A percentile compares a stretch with the other conserved stretches of the same genome.
phyloP scores from a whole-genome alignment of 2,797 vertebrate genomes.

The Pangasius sanitwongsei region DNA sequence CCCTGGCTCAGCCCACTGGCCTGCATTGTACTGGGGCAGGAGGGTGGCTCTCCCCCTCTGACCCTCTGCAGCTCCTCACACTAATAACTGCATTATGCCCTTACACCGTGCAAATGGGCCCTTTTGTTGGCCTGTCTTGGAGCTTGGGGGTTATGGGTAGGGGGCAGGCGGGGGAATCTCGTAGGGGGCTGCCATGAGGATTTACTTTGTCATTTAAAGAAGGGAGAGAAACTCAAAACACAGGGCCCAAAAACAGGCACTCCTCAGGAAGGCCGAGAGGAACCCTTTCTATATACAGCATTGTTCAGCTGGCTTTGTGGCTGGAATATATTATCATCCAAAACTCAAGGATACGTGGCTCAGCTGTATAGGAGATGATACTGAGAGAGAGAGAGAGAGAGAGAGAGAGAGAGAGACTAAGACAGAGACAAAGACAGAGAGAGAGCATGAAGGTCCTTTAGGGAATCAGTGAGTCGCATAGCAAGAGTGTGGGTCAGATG shows the following conservation, averaged over 20 bases:
- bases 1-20: slow-evolving; percentile 54
- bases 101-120: slow-evolving; percentile 65
- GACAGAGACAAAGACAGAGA: slow-evolving; percentile 10
- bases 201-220: slow-evolving; percentile 66
- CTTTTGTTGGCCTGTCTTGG: slow-evolving; percentile 62
- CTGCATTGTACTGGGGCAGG: slow-evolving; percentile 56
- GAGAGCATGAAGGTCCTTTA: slow-evolving; percentile 23
- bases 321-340: slow-evolving; percentile 61
- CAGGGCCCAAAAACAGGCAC: slow-evolving; percentile 41
- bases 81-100: slow-evolving; percentile 66
- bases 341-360: slow-evolving; percentile 37
- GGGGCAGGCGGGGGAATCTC: slow-evolving; percentile 44
- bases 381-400: slow-evolving; percentile 17
- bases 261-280: slow-evolving; percentile 49
- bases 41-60: slow-evolving; percentile 57
- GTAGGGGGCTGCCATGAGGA: slow-evolving; percentile 55
- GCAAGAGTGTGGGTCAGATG: slow-evolving; percentile 38
- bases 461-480: slow-evolving; percentile 34
- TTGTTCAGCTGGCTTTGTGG: slow-evolving; percentile 61
- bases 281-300: slow-evolving; percentile 50
- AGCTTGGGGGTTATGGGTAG: slow-evolving; percentile 55
- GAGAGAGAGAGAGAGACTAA: slow-evolving; percentile 19
- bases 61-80: slow-evolving; percentile 59
- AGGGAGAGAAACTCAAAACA: slow-evolving; percentile 57
- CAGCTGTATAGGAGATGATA: slow-evolving; percentile 52